phyloP scores from a whole-genome alignment of 2,113 vertebrate species.

The Synodontis membranacea region DNA sequence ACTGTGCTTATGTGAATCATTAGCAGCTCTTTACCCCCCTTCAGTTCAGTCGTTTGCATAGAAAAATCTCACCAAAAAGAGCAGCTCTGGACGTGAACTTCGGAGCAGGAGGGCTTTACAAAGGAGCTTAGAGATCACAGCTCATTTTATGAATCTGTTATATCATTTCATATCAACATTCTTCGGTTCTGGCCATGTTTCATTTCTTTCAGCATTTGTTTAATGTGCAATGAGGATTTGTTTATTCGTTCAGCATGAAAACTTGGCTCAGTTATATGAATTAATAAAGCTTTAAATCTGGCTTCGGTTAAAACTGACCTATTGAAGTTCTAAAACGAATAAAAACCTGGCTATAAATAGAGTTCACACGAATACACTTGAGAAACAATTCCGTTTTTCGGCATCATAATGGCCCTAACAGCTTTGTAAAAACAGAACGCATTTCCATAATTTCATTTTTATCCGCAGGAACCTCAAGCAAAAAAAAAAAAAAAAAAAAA shows the following conservation, averaged over 20 bases:
- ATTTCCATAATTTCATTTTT: slow-evolving; percentile 4
- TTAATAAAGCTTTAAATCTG: slow-evolving; percentile 5
- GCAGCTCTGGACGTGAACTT: background rate
- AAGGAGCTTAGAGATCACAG: too few species aligned
- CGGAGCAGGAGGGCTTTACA: background rate
- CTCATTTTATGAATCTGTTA: background rate
- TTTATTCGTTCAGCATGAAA: background rate
- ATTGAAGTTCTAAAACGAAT: background rate
- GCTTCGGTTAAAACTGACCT: background rate
- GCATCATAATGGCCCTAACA: background rate
- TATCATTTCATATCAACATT: background rate
- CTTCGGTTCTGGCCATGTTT: background rate
- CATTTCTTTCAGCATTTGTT: background rate
- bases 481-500: too few species aligned
- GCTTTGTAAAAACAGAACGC: background rate
- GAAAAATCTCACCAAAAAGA: background rate
- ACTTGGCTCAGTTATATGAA: background rate
- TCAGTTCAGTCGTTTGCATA: background rate
- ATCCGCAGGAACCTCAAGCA: background rate
- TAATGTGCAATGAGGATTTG: background rate
- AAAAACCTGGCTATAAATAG: background rate
- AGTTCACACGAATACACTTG: background rate
- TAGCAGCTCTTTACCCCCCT: background rate
- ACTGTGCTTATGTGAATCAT: background rate
- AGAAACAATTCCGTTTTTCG: background rate